phyloP scores from a whole-genome alignment of 1,140 invertebrate genomes.

The Bombus superbus region DNA sequence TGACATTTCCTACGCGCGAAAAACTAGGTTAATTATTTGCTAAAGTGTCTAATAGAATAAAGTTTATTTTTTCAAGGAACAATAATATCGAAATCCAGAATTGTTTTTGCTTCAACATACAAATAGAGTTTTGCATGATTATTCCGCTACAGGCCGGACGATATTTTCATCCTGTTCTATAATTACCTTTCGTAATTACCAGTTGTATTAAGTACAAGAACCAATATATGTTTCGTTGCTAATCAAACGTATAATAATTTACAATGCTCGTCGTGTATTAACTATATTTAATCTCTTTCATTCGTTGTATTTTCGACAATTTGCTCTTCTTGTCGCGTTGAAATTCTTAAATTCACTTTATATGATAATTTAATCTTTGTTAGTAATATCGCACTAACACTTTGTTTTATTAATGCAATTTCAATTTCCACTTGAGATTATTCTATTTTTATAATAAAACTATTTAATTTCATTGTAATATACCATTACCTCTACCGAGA shows the following conservation, averaged over 20 bases:
- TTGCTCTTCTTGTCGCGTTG: no score
- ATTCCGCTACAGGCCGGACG: neutral
- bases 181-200: conserved; percentile 23
- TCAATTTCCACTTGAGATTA: no score
- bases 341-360: no score
- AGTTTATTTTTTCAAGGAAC: neutral
- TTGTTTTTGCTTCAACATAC: neutral
- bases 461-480: neutral
- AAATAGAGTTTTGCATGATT: neutral
- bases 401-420: no score
- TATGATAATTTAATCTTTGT: no score
- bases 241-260: neutral
- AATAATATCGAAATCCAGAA: neutral
- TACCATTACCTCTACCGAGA: no score
- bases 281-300: no score
- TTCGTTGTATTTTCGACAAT: no score
- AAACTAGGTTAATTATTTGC: neutral
- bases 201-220: no score
- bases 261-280: no score
- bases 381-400: no score
- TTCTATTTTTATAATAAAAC: neutral
- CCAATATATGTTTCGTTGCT: neutral
- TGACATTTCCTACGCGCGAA: neutral
- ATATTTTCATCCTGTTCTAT: conserved; percentile 20
- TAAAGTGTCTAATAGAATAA: neutral